Conservation (phyloP, 1,140 invertebrate species). For the Brachionus manjavacas region DNA sequence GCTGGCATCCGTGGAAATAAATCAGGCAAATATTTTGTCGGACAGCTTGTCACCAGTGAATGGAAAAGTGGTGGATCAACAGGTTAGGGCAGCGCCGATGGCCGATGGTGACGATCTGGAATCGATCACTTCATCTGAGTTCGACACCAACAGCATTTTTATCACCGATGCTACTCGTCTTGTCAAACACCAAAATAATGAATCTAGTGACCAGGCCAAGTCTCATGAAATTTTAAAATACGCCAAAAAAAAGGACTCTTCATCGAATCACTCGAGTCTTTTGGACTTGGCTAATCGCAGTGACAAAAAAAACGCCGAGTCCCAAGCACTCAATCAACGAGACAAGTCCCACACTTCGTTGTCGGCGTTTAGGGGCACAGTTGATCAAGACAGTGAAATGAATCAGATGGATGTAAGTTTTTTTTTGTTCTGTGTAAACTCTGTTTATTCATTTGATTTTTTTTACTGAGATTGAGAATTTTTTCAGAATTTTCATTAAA, state of each 20-base stretch:
- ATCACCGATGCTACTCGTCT: not conserved
- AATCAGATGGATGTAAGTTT: conserved; percentile 19
- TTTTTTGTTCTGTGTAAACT: too few species aligned
- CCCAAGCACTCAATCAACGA: not conserved
- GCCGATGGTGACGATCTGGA: not conserved
- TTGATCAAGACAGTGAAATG: conserved; percentile 4
- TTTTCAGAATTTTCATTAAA: too few species aligned
- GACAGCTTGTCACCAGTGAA: not conserved
- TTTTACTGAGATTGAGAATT: too few species aligned
- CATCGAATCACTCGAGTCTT: not conserved
- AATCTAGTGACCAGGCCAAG: not conserved
- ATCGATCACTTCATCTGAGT: not conserved
- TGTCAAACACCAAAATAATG: not conserved
- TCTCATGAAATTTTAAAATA: not conserved
- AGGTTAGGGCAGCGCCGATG: not conserved
- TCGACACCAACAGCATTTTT: not conserved
- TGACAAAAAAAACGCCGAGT: not conserved
- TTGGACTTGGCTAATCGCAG: not conserved
- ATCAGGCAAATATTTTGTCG: not conserved
- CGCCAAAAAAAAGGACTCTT: not conserved
- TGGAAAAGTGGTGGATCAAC: not conserved
- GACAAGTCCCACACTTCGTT: not conserved
- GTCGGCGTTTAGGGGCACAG: not conserved
- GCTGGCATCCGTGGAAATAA: not conserved
- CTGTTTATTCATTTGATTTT: too few species aligned